Evolutionary conservation across 2,888 invertebrate genomes (phyloP), one percentile per base, ranked within the genome.

Genomic region (Ethmia dodecea): DNA sequence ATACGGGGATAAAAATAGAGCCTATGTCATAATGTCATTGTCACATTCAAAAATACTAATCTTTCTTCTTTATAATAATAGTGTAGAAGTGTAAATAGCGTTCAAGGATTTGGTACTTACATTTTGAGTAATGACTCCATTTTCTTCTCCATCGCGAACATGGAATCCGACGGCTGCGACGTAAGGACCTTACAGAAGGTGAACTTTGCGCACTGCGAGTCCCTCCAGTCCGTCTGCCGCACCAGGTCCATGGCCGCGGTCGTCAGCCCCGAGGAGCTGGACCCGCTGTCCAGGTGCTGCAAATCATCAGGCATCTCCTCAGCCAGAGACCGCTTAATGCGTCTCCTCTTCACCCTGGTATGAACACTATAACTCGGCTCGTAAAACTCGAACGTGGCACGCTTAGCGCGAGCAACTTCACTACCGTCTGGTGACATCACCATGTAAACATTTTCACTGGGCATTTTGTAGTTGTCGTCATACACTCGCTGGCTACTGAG

Each of bases 61-160:
- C n/a, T n/a, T n/a, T n/a, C n/a, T n/a, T n/a, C n/a, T n/a, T n/a
- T n/a, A n/a, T n/a, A n/a, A n/a, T n/a, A n/a, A n/a, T n/a, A n/a
- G n/a, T n/a, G n/a, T n/a, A n/a, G n/a, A n/a, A n/a, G n/a, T n/a
- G n/a, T n/a, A n/a, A n/a, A n/a, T n/a, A n/a, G n/a, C n/a, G n/a
- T n/a, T n/a, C n/a, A n/a, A n/a, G n/a, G n/a, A n/a, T n/a, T n/a
- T 11, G 8, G 10, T 71, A 91, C 93, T 93, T 79, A 94, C 94
- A 90, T 87, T 65, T 89, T 88, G 35, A 93, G 74, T 55, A 93
- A 84, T 31, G 90, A 89, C 55, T 90, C 89, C 91, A 94, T 93
- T 67, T 92, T 92, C 79, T 94, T 94, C 77, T 94, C 93, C 93
- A 93, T 93, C 27, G 91, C 81, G 46, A 90, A 88, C 41, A 91